Evolutionary conservation across 2,888 invertebrate species (phyloP).

Genomic region (Xestia ashworthii): DNA sequence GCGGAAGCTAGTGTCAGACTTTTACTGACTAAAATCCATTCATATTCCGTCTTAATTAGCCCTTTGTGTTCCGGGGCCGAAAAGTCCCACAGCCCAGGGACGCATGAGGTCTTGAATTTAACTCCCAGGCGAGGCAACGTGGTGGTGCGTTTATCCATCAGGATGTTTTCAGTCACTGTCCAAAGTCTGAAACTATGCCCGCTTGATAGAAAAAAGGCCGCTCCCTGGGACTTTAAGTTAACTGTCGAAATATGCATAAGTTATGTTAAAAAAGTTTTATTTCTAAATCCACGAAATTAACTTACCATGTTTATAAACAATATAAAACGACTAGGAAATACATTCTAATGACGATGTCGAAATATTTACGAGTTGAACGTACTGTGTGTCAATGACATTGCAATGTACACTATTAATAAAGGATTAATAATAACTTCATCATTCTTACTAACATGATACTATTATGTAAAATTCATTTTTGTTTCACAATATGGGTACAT

Average conservation of each 20-base stretch:
- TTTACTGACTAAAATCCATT: no score
- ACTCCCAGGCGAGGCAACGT: no score
- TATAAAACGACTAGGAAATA: slow-evolving; percentile 46
- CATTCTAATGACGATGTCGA: slow-evolving; percentile 17
- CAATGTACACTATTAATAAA: background rate
- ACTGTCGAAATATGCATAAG: background rate
- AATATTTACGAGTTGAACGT: slow-evolving; percentile 48
- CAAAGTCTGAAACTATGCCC: background rate
- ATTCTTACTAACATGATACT: background rate
- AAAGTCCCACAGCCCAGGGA: no score
- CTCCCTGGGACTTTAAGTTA: background rate
- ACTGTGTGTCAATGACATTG: slow-evolving; percentile 48
- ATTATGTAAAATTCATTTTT: background rate
- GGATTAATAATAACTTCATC: slow-evolving; percentile 17
- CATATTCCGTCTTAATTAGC: no score
- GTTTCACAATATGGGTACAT: background rate
- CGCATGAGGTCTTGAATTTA: no score
- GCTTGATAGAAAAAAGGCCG: background rate
- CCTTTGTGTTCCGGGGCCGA: no score
- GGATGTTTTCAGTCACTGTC: background rate
- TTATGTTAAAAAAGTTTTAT: background rate
- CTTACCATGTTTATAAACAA: background rate
- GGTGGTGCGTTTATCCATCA: no score
- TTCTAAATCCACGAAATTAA: background rate
- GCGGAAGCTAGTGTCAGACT: no score